Percentiles rank a stretch among this genome's conserved stretches.
phyloP scores from a whole-genome alignment of 2,888 invertebrate species.

The Linnaemya tessellans region DNA sequence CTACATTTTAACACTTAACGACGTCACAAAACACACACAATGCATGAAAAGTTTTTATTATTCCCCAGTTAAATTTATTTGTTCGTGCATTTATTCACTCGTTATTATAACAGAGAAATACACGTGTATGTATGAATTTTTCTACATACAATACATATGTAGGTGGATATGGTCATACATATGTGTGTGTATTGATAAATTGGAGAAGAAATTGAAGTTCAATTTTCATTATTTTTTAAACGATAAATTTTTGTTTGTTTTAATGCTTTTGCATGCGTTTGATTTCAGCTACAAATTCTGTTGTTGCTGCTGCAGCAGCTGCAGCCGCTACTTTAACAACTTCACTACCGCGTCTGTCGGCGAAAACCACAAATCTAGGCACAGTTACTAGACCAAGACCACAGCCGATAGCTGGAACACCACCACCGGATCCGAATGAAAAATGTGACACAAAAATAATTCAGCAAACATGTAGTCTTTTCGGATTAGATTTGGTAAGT shows the following conservation, averaged over 20 bases:
- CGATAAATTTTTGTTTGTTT: neutral
- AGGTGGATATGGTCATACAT: no score
- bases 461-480: conserved; percentile 94
- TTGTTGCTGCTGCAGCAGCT: conserved; percentile 73
- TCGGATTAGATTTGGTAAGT: conserved; percentile 93
- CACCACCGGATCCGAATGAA: conserved; percentile 92
- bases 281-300: conserved; percentile 59
- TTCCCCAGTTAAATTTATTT: neutral
- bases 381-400: conserved; percentile 90
- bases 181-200: neutral
- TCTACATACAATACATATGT: no score
- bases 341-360: conserved; percentile 79
- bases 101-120: conserved; percentile 11
- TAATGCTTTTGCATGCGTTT: neutral
- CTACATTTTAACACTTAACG: conserved; percentile 16
- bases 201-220: conserved; percentile 53
- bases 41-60: neutral
- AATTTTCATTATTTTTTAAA: conserved; percentile 63
- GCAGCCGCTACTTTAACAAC: conserved; percentile 58
- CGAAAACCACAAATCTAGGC: conserved; percentile 82
- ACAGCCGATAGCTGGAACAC: conserved; percentile 95
- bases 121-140: no score
- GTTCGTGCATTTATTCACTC: conserved; percentile 3
- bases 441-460: conserved; percentile 95
- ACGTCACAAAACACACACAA: conserved; percentile 9